Conservation (phyloP, 2,113 vertebrate species). For the Cebus imitator region DNA sequence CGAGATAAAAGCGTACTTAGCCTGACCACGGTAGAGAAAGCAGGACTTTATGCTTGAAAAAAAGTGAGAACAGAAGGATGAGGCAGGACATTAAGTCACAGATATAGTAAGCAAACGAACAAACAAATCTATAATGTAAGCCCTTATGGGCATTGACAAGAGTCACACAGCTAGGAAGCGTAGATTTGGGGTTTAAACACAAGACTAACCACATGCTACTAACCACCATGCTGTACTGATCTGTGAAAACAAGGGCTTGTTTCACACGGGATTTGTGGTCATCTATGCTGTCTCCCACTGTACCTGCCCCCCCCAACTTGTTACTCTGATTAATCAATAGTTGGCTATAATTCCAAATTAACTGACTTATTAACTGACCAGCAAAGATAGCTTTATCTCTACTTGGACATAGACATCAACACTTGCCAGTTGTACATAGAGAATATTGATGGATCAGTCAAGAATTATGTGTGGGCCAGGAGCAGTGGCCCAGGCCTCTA, state of each 20-base stretch:
- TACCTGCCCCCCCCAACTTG: fast-evolving
- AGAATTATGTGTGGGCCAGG: background rate
- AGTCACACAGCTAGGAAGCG: background rate
- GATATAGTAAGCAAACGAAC: background rate
- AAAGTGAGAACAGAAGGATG: background rate
- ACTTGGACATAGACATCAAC: background rate
- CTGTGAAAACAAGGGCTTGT: background rate
- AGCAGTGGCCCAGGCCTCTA: too few relatives aligned
- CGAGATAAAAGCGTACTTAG: background rate
- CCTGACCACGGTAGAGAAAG: background rate
- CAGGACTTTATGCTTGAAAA: background rate
- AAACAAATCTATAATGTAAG: background rate
- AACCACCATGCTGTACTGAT: background rate
- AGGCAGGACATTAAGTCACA: background rate
- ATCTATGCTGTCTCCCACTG: background rate
- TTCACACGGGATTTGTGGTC: background rate
- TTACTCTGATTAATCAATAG: background rate
- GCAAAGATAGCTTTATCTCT: background rate
- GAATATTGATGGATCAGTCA: background rate
- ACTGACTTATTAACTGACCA: background rate
- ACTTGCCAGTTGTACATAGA: background rate
- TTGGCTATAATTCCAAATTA: background rate
- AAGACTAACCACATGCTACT: background rate
- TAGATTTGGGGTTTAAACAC: background rate
- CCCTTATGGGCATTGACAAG: background rate